Base-by-base conservation (phyloP, 1,140 invertebrate species). In the Nomia melanderi region DNA sequence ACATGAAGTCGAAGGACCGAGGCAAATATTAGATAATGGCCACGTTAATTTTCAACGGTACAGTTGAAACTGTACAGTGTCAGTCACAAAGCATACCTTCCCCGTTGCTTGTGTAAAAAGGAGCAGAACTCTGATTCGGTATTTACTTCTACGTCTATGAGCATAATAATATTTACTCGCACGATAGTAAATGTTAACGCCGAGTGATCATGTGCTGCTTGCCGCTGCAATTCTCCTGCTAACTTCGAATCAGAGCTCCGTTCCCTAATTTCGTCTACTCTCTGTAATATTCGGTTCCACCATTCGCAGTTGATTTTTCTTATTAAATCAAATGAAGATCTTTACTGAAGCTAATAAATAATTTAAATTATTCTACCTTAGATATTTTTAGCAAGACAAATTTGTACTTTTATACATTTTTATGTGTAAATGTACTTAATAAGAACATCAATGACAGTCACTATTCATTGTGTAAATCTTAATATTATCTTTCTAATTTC, bases 21-120 rank as follows among this genome's bases (percentile, higher is more conserved):
- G 20, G 36, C 67, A 77, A 77, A 77, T 77, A 77, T 77, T 77
- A 71, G 75, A 33, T 25, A 54, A 63, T 71, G 44, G 44, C 27
- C 57, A 36, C 60, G 80, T 75, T 70, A 79, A 77, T 70, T 80
- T 83, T 44, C 62, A 80, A 36, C 63, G 27, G 41, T 62, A 47
- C n/a, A n/a, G n/a, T n/a, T n/a, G n/a, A n/a, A n/a, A n/a, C n/a
- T n/a, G n/a, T n/a, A n/a, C n/a, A 20, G 75, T 60, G 75, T 41
- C 59, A 57, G 54, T 63, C 64, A 65, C 65, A 41, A 14, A 33
- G 23, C 39, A 25, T 27, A 62, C 65, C 62, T 74, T 66, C 62
- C 33, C 47, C 60, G 66, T 50, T 39, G 65, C 54, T 36, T 36
- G 20, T 17, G 14, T 31, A 74, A 27, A 78, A 78, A 65, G 62